Percentiles rank a stretch among this genome's conserved stretches.
Conservation (phyloP, 2,888 invertebrate species). For the Oxytorus armatus region DNA sequence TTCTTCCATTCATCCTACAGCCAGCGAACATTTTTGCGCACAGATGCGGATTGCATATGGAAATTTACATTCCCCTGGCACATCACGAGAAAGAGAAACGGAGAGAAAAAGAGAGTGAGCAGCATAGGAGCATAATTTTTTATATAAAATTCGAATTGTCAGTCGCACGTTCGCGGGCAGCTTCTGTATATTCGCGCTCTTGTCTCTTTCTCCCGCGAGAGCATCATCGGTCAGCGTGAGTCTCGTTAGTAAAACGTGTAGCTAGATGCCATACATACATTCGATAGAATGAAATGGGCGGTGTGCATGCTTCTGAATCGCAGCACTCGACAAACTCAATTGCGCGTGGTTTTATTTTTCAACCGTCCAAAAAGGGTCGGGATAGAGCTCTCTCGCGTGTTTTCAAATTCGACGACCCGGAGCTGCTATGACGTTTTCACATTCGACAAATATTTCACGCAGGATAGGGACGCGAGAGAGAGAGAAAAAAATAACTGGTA, state of each 20-base stretch:
- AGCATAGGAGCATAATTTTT: conserved; percentile 51
- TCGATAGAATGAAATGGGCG: conserved; percentile 17
- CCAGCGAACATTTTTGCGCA: neutral
- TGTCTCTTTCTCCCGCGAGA: neutral
- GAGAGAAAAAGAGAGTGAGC: neutral
- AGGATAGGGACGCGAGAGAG: conserved; percentile 5
- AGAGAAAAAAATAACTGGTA: conserved; percentile 29
- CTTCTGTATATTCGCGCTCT: conserved; percentile 3
- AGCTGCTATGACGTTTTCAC: conserved; percentile 13
- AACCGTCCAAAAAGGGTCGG: conserved; percentile 43
- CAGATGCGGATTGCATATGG: conserved; percentile 28
- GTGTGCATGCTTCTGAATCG: conserved; percentile 31
- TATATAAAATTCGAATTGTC: conserved; percentile 53
- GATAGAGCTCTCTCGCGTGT: conserved; percentile 27
- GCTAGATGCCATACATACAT: conserved; percentile 9
- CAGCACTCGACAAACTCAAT: conserved; percentile 65
- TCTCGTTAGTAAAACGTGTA: conserved; percentile 54
- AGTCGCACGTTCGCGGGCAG: conserved; percentile 38
- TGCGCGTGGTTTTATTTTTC: conserved; percentile 62
- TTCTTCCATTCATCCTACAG: conserved; percentile 23
- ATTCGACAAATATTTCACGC: conserved; percentile 62
- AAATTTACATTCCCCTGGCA: conserved; percentile 48
- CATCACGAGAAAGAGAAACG: neutral
- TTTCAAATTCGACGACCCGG: conserved; percentile 57
- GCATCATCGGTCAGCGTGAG: conserved; percentile 47